Evolutionary conservation across 2,888 invertebrate genomes (phyloP), one percentile per base, ranked within the genome.

Genomic region (Xylota segnis): DNA sequence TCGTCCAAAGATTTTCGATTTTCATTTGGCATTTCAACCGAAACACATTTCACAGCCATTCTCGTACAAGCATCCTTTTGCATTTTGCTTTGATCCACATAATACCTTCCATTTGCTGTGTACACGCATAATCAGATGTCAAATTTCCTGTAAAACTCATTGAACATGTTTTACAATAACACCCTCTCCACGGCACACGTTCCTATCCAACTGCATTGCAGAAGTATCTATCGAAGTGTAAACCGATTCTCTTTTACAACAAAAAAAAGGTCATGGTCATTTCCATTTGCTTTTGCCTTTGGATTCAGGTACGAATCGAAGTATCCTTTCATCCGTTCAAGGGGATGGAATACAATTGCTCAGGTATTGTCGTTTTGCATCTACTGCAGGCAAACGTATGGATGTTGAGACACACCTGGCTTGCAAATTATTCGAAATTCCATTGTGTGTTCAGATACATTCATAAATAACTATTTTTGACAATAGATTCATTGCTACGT

Each of bases 271-370:
- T 56, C 56, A 70, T 45, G 43, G 43, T 70, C 32, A 32, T 32
- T 56, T 70, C 56, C 32, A 32, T 32, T 56, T 70, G 56, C 23
- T 23, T 23, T 23, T 23, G 23, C 23, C 34, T 70, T 56, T 45
- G 43, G 29, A 45, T 43, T 59, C 59, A 71, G 71, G 71, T 71
- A 71, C n/a, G n/a, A 58, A 71, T 59, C 34, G 45, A 56, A 70
- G 40, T 70, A 56, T 59, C 71, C 59, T 71, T 59, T 71, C 58
- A 70, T 56, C 56, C 45, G 18, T 56, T 43, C 10, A 32, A 18
- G 54, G 27, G 70, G 5, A 56, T 37, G 27, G 27, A 37, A 68
- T 40, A 4, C 14, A 54, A 54, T 54, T 52, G 54, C 40, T n/a
- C 23, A 50, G 10, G 63, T 65, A 47, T 65, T 65, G 63, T 47